Conservation (phyloP, 2,797 vertebrate species). For the Spatula clypeata region DNA sequence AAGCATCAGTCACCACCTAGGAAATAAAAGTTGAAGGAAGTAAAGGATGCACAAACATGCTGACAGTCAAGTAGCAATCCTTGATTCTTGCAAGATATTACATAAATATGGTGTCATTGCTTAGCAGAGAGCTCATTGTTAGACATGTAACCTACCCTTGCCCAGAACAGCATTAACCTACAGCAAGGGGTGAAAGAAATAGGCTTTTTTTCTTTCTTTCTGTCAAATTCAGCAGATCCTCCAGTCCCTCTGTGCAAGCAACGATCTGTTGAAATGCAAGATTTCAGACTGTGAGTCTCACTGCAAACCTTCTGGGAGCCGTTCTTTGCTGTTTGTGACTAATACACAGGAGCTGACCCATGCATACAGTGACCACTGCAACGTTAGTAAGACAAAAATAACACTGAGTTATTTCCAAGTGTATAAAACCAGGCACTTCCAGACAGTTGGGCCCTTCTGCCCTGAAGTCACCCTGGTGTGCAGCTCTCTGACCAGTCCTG, state of each 20-base stretch:
- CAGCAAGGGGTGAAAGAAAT: background rate
- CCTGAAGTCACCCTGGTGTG: fast-evolving
- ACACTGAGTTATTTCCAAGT: background rate
- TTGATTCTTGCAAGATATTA: background rate
- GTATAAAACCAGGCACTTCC: background rate
- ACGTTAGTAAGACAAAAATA: background rate
- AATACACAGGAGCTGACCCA: background rate
- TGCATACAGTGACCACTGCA: background rate
- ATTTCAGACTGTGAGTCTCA: background rate
- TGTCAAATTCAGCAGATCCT: background rate
- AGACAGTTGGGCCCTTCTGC: background rate
- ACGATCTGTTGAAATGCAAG: background rate
- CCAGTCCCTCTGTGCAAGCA: background rate
- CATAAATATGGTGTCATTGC: background rate
- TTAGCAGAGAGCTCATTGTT: background rate
- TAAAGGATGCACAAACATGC: background rate
- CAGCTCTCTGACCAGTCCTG: background rate
- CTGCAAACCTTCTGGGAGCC: conserved; percentile 2
- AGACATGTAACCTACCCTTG: fast-evolving
- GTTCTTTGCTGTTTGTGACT: background rate
- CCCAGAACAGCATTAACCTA: background rate
- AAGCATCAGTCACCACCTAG: background rate
- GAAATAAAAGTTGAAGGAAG: background rate
- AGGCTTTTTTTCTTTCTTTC: background rate
- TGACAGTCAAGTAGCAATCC: background rate